Base-by-base conservation (phyloP, 1,140 invertebrate species). In the Drosophila kikkawai region DNA sequence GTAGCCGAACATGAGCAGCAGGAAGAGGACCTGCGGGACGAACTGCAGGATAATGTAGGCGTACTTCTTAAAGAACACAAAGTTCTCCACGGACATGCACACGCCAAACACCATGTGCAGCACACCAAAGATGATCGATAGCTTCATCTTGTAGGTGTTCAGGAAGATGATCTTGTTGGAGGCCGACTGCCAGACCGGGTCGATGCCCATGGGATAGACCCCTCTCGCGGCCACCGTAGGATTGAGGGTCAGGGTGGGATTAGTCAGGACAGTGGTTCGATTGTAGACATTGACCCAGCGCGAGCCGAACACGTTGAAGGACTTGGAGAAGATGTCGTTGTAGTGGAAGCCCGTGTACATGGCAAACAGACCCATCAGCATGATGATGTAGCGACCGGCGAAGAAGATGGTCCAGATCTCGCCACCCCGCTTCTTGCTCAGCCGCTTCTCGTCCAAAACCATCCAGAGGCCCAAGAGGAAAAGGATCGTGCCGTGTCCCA, bases 71-170 rank as follows among this genome's bases (percentile, higher is more conserved):
- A 97, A 98, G 93, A 95, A 98, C 96, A 96, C 93, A 93, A 98
- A 97, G 94, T 99, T 99, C 67, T 97, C 94, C 48, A 98, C 95
- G 83, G 96, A 97, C 76, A 99, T 94, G 70, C 95, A 94, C 1
- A 99, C 96, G 51, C 99, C 99, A 93, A 99, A 99, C 56, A 98
- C 95, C 99, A 99, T 99, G 92, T 99, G 99, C 67, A 96, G 91
- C 2, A 99, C 97, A 37, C 98, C 99, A 84, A 99, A 96, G 76
- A 99, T 98, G 63, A 99, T 97, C 12, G 98, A 99, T 22, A 99
- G 94, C 93, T 99, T 99, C 99, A 99, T 99, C 94, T 99, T 99
- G 93, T 97, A 98, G 0, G 98, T 98, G 94, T 99, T 99, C n/a
- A 98, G 94, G 94, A 99, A 99, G 39, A 98, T 96, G 81, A 99